Percentiles rank a stretch among this genome's conserved stretches.
phyloP scores from a whole-genome alignment of 92 coral and sea anemone genomes.

The Zoanthus sociatus region DNA sequence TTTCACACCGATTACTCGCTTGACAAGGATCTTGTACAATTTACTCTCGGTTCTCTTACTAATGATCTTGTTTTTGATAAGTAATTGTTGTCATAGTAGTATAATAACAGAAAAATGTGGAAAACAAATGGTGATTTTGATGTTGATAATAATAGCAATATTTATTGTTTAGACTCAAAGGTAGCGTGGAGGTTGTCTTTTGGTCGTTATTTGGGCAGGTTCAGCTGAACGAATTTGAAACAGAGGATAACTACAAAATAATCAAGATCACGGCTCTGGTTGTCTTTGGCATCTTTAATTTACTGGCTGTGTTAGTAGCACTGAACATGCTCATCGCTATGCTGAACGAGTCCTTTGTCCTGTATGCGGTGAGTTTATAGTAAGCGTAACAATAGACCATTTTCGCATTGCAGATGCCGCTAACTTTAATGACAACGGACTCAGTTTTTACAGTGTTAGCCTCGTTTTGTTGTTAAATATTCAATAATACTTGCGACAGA shows the following conservation, averaged over 20 bases:
- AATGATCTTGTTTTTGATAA: too few species aligned
- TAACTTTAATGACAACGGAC: too few species aligned
- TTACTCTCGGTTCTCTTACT: too few species aligned
- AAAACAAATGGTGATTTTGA: background rate
- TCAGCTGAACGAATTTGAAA: slow-evolving; percentile 46
- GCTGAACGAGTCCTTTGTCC: slow-evolving; percentile 55
- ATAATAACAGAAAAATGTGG: too few species aligned
- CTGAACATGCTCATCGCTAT: slow-evolving; percentile 66
- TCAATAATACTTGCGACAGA: too few species aligned
- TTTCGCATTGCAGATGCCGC: too few species aligned
- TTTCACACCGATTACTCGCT: too few species aligned
- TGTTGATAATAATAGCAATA: background rate
- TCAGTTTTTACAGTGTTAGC: too few species aligned
- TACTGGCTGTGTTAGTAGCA: slow-evolving; percentile 55
- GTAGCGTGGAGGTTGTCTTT: slow-evolving; percentile 53
- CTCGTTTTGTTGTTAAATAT: too few species aligned
- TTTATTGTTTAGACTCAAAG: slow-evolving; percentile 4
- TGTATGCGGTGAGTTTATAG: slow-evolving; percentile 46
- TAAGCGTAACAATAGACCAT: too few species aligned
- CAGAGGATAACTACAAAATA: slow-evolving; percentile 24
- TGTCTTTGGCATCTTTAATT: slow-evolving; percentile 53
- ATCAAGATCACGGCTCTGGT: slow-evolving; percentile 50
- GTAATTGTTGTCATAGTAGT: too few species aligned
- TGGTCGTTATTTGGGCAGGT: slow-evolving; percentile 63
- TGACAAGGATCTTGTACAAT: too few species aligned